Base-by-base conservation (phyloP, 2,797 vertebrate genomes). In the Phyllotis vaccarum region DNA sequence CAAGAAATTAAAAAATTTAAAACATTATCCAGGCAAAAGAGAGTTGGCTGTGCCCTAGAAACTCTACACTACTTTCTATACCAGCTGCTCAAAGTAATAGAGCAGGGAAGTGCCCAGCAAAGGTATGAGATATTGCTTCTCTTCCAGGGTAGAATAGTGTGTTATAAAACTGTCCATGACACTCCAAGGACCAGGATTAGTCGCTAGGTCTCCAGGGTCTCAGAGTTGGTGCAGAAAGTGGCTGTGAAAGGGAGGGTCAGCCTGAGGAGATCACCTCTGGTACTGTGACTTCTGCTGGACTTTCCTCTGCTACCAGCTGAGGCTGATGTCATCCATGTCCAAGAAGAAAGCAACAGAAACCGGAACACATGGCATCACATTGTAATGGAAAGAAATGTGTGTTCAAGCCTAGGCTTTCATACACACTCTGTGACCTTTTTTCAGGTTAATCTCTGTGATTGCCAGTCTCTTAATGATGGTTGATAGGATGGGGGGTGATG, bases 291-390 rank as follows among this genome's bases (percentile, higher is more conserved):
- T 29, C 49, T 62, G 13, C 27, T 52, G 31, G 66, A 3, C 8
- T 58, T 34, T 40, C 78, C 58, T 60, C 40, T 86, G 68, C 27
- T 16, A 2, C 17, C 70, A 8, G 34, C 11, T 6, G 68, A 70
- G 54, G n/a, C 56, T 90, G 88, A 14, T 68, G 76, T 54, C 22
- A 17, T 34, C 37, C 54, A 46, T 14, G 6, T 6, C 78, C 66
- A 86, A 80, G 56, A 86, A 46, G 49, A 43, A 0, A 89, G 54
- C 16, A 74, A 3, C 5, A 3, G 68, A 40, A 56, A 37, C 14
- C 85, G 2, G 34, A 16, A 74, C 52, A 52, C 5, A 5, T 10
- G 54, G 22, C 3, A 2, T 17, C 5, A 22, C 0, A 2, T 22
- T 22, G 6, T 46, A 27, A 54, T 7, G 37, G 46, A 86, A 79